phyloP scores from a whole-genome alignment of 2,888 invertebrate genomes.

The Alviniconcha strummeri region DNA sequence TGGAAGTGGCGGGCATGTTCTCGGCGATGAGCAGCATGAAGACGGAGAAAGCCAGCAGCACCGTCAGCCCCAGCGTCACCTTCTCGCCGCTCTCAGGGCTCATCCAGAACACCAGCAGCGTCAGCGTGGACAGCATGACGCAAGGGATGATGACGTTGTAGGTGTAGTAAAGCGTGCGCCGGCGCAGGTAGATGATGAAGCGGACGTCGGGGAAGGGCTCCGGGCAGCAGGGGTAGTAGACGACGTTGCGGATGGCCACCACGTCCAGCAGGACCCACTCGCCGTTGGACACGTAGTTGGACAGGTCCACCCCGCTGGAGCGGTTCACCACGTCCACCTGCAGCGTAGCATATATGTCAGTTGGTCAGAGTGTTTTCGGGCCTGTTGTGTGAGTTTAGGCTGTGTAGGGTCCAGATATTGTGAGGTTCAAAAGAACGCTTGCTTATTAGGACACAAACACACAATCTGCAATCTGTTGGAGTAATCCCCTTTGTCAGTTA shows the following conservation, averaged over 20 bases:
- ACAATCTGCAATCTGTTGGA: too few species aligned
- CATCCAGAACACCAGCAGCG: slow-evolving; percentile 74
- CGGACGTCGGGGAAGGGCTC: slow-evolving; percentile 73
- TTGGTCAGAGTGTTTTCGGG: too few species aligned
- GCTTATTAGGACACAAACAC: too few species aligned
- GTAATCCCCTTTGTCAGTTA: too few species aligned
- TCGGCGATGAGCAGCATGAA: slow-evolving; percentile 74
- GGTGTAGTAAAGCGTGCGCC: slow-evolving; percentile 73
- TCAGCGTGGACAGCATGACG: slow-evolving; percentile 73
- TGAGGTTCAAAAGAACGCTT: too few species aligned
- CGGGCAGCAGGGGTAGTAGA: slow-evolving; percentile 69
- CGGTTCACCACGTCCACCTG: slow-evolving; percentile 65
- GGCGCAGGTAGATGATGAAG: slow-evolving; percentile 75
- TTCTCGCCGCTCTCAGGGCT: slow-evolving; percentile 74
- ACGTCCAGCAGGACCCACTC: slow-evolving; percentile 69
- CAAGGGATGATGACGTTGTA: slow-evolving; percentile 74
- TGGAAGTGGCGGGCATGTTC: slow-evolving; percentile 75
- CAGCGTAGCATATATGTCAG: too few species aligned
- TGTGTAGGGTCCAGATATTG: too few species aligned
- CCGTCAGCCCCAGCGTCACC: slow-evolving; percentile 72
- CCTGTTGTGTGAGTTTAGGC: too few species aligned
- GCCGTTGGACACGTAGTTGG: slow-evolving; percentile 70
- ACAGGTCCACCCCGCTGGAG: slow-evolving; percentile 64
- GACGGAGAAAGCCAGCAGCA: slow-evolving; percentile 73
- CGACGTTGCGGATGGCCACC: slow-evolving; percentile 62